Base-by-base conservation (phyloP, 2,113 vertebrate genomes). In the Dasyprocta punctata region DNA sequence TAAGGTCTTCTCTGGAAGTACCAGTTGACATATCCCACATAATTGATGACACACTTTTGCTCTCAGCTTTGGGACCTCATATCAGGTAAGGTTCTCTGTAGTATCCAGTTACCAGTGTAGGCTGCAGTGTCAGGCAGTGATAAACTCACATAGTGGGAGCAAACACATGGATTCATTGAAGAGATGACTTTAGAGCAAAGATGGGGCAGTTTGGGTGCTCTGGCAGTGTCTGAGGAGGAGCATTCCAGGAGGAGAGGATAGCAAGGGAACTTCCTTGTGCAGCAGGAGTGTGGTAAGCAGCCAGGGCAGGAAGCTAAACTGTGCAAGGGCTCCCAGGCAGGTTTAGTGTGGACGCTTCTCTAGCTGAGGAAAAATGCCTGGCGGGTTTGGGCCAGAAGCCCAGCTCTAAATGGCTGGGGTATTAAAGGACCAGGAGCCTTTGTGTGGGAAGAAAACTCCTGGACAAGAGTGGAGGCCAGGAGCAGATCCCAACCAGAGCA, bases 241-340 rank as follows among this genome's bases (percentile, higher is more conserved):
- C 36, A 82, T 54, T 52, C 54, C 28, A 38, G 61, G 12, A 73
- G 28, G 19, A 80, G 20, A 81, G 22, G 49, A 22, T 17, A 71
- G 36, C 19, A 71, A 7, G 26, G 67, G 17, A 19, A 5, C 36
- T 71, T n/a, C 36, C 8, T 56, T 38, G 49, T 26, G 13, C 3
- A 54, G 82, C 82, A 49, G 36, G 38, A 83, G 20, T 7, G 7
- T 33, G 12, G 60, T 28, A 49, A 77, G 38, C 0, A 49, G n/a
- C 17, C 10, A 71, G n/a, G 19, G n/a, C 24, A 12, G 5, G 38
- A 44, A 6, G 38, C 12, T 54, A 58, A 47, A 73, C 44, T 1
- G 1, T 6, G 1, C 0, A 11, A 26, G 44, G 44, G 5, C 5
- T 80, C 61, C 1, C 0, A 22, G 33, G 38, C 28, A 14, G 16